Evolutionary conservation across 1,140 invertebrate species (phyloP).

Genomic region (Acyrthosiphon pisum): DNA sequence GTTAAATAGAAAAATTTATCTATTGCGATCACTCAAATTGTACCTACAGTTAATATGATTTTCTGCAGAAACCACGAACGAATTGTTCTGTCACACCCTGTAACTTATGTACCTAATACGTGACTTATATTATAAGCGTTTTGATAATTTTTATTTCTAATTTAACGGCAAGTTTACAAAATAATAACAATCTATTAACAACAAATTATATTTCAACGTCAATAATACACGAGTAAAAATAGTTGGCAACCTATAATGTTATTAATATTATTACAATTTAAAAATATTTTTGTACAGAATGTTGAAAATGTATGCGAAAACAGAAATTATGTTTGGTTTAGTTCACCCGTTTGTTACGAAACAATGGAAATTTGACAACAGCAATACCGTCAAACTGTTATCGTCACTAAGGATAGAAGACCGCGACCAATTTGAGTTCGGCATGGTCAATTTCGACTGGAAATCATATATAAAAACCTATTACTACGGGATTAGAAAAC

Average conservation of each 20-base stretch:
- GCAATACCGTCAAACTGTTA: not conserved
- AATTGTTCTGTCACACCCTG: too few species aligned
- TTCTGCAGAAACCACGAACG: too few species aligned
- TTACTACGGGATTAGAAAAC: conserved; percentile 19
- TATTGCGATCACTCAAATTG: too few species aligned
- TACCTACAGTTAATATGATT: too few species aligned
- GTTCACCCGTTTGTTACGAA: not conserved
- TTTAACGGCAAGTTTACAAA: not conserved
- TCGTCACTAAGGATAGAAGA: not conserved
- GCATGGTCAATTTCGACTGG: not conserved
- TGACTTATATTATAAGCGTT: too few species aligned
- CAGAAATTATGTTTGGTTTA: not conserved
- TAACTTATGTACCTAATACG: too few species aligned
- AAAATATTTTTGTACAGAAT: not conserved
- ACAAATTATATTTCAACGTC: not conserved
- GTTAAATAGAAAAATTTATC: too few species aligned
- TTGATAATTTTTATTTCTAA: not conserved
- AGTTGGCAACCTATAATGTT: not conserved
- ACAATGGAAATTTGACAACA: conserved; percentile 11
- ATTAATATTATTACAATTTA: not conserved
- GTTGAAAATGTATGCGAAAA: not conserved
- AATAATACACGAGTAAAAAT: not conserved
- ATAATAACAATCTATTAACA: not conserved
- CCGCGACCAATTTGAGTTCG: not conserved
- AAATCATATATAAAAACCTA: not conserved